Conservation (phyloP, 2,888 invertebrate genomes). For the Calameuta pallipes region DNA sequence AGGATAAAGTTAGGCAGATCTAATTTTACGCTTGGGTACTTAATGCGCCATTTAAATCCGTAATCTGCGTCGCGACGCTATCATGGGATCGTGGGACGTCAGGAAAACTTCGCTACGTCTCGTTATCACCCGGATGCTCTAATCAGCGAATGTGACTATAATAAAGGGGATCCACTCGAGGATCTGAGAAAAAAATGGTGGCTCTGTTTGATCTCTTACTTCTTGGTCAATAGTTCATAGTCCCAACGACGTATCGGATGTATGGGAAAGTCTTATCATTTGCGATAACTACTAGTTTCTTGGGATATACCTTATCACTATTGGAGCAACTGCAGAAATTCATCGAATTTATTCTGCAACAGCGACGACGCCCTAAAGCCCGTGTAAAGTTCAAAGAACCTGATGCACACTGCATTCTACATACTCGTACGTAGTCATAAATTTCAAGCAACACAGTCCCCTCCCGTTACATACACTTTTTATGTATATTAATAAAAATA, state of each 20-base stretch:
- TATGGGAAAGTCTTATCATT: not conserved
- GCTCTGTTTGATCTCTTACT: not conserved
- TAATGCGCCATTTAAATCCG: not conserved
- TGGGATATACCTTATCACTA: not conserved
- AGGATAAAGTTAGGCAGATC: not conserved
- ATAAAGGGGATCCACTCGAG: not conserved
- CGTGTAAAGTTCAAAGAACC: not conserved
- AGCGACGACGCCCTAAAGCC: not conserved
- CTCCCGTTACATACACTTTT: not conserved
- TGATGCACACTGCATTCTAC: not conserved
- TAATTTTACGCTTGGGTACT: not conserved
- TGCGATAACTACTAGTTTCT: conserved; percentile 4
- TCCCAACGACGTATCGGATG: not conserved
- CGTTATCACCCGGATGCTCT: not conserved
- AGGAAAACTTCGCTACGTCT: not conserved
- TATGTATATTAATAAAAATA: not conserved
- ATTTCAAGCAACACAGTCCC: not conserved
- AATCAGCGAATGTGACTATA: not conserved
- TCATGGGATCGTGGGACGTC: not conserved
- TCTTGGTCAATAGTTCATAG: not conserved
- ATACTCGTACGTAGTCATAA: not conserved
- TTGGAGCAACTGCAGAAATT: not conserved
- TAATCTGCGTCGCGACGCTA: not conserved
- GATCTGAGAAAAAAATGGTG: conserved; percentile 5
- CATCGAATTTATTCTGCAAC: not conserved